phyloP scores from a whole-genome alignment of 2,113 vertebrate genomes.

The Hemicordylus capensis region DNA sequence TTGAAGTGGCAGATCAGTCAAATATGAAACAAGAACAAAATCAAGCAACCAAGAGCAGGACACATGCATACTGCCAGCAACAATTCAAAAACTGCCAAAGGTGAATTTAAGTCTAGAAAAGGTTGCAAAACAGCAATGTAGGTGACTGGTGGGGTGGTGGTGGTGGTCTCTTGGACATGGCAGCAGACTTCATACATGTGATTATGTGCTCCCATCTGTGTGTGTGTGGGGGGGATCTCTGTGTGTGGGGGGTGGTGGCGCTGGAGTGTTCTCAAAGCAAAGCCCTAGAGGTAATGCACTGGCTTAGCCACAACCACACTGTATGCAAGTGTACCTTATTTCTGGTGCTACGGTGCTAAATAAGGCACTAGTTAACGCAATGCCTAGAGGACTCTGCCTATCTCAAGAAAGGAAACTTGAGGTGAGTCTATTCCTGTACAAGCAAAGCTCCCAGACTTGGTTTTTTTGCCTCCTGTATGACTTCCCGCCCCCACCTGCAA shows the following conservation, averaged over 20 bases:
- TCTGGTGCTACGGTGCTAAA: slow-evolving; percentile 12
- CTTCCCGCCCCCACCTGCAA: no score
- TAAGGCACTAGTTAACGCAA: not conserved
- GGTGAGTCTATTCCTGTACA: not conserved
- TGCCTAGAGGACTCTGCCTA: slow-evolving; percentile 9
- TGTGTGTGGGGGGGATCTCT: not conserved
- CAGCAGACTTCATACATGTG: not conserved
- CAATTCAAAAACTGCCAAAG: not conserved
- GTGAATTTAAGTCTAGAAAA: not conserved
- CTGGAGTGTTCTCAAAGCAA: not conserved
- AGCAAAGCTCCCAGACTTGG: not conserved
- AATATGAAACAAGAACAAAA: no score
- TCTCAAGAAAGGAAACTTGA: not conserved
- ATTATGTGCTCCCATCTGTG: not conserved
- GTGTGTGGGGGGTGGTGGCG: no score
- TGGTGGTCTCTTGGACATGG: not conserved
- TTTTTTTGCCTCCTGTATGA: not conserved
- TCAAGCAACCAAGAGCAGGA: not conserved
- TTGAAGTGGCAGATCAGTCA: no score
- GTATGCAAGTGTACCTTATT: not conserved
- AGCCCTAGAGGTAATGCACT: not conserved
- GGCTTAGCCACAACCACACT: not conserved
- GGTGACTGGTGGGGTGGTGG: not conserved
- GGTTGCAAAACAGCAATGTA: not conserved
- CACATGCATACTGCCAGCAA: not conserved